Evolutionary conservation across 2,888 invertebrate genomes (phyloP).

Genomic region (Pristionchus entomophagus): DNA sequence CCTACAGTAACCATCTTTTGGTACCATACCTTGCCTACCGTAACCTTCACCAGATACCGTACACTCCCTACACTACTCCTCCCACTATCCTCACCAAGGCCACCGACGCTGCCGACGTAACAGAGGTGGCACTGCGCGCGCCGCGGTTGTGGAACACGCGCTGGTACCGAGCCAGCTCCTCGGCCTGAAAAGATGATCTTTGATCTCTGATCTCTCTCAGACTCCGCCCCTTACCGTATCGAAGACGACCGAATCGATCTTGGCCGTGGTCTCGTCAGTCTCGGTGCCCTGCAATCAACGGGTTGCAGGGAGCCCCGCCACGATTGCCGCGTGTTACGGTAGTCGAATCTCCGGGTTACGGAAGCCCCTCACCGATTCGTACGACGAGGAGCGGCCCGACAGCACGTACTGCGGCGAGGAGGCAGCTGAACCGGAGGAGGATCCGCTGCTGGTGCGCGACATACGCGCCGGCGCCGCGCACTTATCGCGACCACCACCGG

Average conservation of each 20-base stretch:
- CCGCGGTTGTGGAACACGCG: background rate
- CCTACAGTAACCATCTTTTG: background rate
- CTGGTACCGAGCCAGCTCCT: constrained; percentile 27
- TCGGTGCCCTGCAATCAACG: background rate
- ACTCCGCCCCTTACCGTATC: background rate
- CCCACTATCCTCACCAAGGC: background rate
- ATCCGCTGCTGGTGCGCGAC: background rate
- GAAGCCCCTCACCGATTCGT: background rate
- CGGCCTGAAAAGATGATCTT: background rate
- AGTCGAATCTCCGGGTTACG: background rate
- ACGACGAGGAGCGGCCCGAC: background rate
- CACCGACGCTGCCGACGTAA: too few relatives aligned
- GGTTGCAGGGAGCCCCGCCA: background rate
- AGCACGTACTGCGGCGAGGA: constrained; percentile 24
- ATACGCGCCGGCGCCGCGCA: background rate
- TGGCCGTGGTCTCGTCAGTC: background rate
- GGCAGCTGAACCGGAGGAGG: background rate
- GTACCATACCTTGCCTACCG: background rate
- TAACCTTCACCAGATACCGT: background rate
- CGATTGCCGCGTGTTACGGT: background rate
- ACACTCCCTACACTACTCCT: background rate
- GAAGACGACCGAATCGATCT: constrained; percentile 19
- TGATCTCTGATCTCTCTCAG: background rate
- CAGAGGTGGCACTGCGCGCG: too few relatives aligned
- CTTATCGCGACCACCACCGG: background rate